These are phyloP conservation scores for Myathropa florea DNA, from an alignment of 2,888 invertebrate species.

Conservation along the genomic window DNA sequence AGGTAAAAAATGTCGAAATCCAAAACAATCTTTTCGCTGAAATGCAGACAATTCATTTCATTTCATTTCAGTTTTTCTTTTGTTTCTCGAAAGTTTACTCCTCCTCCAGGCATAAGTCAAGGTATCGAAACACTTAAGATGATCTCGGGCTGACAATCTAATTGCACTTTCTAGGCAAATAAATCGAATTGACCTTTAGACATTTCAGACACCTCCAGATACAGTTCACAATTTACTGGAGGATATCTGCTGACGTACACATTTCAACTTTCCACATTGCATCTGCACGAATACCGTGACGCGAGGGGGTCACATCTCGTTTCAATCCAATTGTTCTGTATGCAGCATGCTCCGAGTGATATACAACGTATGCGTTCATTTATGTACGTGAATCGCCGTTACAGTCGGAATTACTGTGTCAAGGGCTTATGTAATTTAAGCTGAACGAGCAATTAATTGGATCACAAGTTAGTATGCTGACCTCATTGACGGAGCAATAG, in stretches of 20 bases:
- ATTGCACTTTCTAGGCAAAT: neutral
- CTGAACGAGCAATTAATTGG: constrained; percentile 61
- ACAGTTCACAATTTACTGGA: neutral
- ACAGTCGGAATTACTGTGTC: constrained; percentile 51
- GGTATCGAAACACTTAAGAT: neutral
- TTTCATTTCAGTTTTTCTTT: neutral
- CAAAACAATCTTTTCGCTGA: no score
- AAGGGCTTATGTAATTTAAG: constrained; percentile 68
- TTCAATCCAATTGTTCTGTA: neutral
- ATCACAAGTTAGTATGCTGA: constrained; percentile 48
- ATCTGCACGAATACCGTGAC: neutral
- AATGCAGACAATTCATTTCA: neutral
- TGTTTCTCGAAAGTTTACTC: neutral
- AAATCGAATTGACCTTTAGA: neutral
- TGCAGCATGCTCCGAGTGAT: neutral
- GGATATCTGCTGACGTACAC: neutral
- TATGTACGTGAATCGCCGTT: constrained; percentile 13
- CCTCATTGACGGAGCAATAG: constrained; percentile 51
- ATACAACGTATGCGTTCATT: neutral
- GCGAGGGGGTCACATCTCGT: neutral
- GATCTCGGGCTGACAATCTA: neutral
- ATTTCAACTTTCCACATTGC: neutral
- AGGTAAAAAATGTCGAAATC: no score
- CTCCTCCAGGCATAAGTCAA: neutral
- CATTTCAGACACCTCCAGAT: neutral